Conservation (phyloP, 2,113 vertebrate species). For the Spea bombifrons region DNA sequence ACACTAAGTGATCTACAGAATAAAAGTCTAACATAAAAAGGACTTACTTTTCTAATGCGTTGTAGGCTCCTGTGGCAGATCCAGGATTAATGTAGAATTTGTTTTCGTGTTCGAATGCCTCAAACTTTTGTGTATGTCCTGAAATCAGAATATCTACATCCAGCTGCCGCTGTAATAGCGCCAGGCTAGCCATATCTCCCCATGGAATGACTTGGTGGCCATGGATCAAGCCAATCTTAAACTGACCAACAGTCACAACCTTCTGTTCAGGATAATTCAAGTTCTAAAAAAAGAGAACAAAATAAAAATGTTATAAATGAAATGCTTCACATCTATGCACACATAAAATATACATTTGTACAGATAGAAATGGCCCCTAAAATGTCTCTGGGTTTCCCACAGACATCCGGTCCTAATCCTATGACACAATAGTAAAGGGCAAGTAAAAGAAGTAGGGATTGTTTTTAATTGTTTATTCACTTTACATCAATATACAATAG, state of each 20-base stretch:
- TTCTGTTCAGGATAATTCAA: conserved; percentile 98
- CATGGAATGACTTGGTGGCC: conserved; percentile 98
- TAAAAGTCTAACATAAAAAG: too few species aligned
- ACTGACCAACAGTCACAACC: conserved; percentile 97
- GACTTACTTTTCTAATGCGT: conserved; percentile 90
- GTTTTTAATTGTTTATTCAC: too few species aligned
- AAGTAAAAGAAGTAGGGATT: too few species aligned
- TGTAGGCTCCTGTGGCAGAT: conserved; percentile 97
- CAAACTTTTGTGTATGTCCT: conserved; percentile 98
- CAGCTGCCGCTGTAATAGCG: conserved; percentile 90
- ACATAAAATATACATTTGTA: too few species aligned
- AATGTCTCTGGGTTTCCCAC: not conserved
- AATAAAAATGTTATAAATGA: not conserved
- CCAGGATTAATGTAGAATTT: conserved; percentile 99
- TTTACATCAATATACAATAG: too few species aligned
- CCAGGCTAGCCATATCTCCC: conserved; percentile 96
- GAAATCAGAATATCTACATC: conserved; percentile 99
- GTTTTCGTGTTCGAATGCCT: conserved; percentile 97
- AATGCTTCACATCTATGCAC: not conserved
- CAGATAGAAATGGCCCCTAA: not conserved
- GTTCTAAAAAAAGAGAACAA: conserved; percentile 70
- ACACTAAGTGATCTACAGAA: too few species aligned
- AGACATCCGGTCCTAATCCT: too few species aligned
- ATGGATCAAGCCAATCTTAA: conserved; percentile 96
- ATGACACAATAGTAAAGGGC: too few species aligned